phyloP scores from a whole-genome alignment of 2,113 vertebrate species.

The Oryzias celebensis region DNA sequence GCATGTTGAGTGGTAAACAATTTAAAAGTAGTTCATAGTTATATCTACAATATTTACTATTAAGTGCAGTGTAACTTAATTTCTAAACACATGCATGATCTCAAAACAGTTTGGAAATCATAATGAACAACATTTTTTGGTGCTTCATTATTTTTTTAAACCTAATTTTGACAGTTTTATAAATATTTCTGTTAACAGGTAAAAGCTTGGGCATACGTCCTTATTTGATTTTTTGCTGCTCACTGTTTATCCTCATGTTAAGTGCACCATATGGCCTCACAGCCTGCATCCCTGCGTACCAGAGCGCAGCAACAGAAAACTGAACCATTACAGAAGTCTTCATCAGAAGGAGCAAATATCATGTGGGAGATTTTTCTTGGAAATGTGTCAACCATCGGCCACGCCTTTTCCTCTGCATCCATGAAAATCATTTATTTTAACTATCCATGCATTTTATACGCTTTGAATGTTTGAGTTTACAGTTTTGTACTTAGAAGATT shows the following conservation, averaged over 20 bases:
- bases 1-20: too few species aligned
- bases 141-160: too few species aligned
- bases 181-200: too few species aligned
- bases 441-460: not conserved
- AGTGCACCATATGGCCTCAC: constrained; percentile 68
- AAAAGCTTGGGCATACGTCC: too few species aligned
- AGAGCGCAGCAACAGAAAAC: constrained; percentile 36
- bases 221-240: not conserved
- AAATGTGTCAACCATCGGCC: not conserved
- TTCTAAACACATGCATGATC: too few species aligned
- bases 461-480: not conserved
- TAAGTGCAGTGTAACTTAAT: too few species aligned
- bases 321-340: constrained; percentile 47
- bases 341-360: constrained; percentile 41
- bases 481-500: too few species aligned
- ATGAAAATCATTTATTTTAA: not conserved
- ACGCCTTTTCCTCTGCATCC: not conserved
- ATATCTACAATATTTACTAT: too few species aligned
- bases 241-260: constrained; percentile 14
- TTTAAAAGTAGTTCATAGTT: too few species aligned
- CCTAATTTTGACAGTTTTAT: too few species aligned
- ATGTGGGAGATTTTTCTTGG: constrained; percentile 17
- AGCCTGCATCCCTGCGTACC: constrained; percentile 55
- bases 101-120: too few species aligned
- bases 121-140: too few species aligned